A percentile compares a stretch with the other conserved stretches of the same genome.
Evolutionary conservation across 1,140 invertebrate species (phyloP).

Genomic region (Scaptomyza montana): DNA sequence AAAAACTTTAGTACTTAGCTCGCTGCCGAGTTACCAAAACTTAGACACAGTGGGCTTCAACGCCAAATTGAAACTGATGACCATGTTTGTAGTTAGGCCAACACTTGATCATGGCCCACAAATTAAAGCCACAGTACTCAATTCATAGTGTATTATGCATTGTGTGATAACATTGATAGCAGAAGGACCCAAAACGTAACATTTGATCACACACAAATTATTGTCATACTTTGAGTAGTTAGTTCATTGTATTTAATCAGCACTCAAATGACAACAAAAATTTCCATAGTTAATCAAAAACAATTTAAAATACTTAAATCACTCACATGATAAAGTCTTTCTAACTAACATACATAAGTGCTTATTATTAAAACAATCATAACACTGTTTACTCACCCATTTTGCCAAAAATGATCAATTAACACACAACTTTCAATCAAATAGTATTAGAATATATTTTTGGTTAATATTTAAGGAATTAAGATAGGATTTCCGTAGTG

Average conservation of each 20-base stretch:
- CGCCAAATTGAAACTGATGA: conserved; percentile 27
- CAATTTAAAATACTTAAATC: conserved; percentile 16
- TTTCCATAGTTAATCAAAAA: conserved; percentile 27
- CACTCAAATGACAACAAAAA: conserved; percentile 31
- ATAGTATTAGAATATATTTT: not conserved
- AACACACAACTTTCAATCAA: conserved; percentile 32
- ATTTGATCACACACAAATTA: conserved; percentile 26
- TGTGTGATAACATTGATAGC: conserved; percentile 12
- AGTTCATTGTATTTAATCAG: conserved; percentile 25
- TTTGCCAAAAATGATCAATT: conserved; percentile 59
- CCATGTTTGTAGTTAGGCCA: not conserved
- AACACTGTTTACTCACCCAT: conserved; percentile 61
- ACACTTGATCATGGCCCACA: conserved; percentile 14
- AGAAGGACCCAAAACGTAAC: conserved; percentile 13
- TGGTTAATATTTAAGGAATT: not conserved
- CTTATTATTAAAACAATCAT: not conserved
- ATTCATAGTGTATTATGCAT: conserved; percentile 8
- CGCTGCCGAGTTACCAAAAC: not conserved
- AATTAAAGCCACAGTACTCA: conserved; percentile 1
- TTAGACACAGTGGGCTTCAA: conserved; percentile 1
- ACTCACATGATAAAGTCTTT: not conserved
- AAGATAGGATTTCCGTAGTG: not conserved
- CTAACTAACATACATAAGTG: not conserved
- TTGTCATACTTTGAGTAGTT: conserved; percentile 15
- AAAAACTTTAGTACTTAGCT: not conserved